Evolutionary conservation across 2,888 invertebrate species (phyloP), one percentile per base, ranked within the genome.

Genomic region (Cataglyphis cursor): DNA sequence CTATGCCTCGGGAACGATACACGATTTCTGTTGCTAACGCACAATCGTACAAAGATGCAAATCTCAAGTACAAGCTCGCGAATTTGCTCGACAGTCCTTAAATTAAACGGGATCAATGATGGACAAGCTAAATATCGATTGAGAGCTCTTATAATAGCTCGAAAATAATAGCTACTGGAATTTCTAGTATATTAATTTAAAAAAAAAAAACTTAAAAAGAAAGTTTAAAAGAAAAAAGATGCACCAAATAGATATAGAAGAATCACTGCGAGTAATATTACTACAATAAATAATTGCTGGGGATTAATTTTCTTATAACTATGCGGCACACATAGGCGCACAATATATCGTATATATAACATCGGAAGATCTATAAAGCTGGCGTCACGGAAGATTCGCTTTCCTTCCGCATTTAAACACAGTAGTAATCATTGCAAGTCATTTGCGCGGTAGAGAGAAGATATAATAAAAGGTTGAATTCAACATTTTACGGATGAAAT

Each of bases 381-480:
- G 54, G 48, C 75, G 24, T 62, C 54, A 59, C 51, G 61, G 62
- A 72, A 68, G 48, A 59, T 61, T 28, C 70, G 72, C 89, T 89
- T 89, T 89, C 88, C 82, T 89, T 89, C 87, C 89, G 87, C 82
- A 68, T 87, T 86, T 80, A 48, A 62, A 10, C 54, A 66, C 24
- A 35, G 62, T 80, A 66, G 83, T 85, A 75, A 89, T 87, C 73
- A 65, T 44, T n/a, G 41, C 61, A 6, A 54, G 59, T 76, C 68
- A 87, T 86, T 82, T 68, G 59, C 84, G 62, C 85, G 61, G 57
- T n/a, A 72, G 62, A 28, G 35, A 75, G 72, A n/a, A 51, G 62
- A 28, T 41, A 51, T 75, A 75, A 74, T 59, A 5, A 21, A 28
- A 31, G 44, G 57, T 38, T 57, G 38, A 10, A 31, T n/a, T 74